These are phyloP conservation scores for Coptodon bakossiorum DNA, from an alignment of 2,113 vertebrate species.

Conservation along the genomic window DNA sequence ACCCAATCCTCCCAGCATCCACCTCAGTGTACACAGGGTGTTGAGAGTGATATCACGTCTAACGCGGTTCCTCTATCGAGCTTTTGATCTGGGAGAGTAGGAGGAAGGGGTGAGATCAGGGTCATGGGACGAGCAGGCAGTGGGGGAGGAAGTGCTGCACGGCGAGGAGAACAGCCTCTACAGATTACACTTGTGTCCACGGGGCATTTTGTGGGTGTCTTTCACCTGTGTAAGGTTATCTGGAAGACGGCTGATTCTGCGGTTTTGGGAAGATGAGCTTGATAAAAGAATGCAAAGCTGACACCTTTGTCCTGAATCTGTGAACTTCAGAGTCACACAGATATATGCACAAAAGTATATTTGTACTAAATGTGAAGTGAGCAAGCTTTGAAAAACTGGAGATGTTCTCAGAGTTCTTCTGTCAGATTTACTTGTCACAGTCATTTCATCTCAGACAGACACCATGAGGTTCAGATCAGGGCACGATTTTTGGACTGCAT, in stretches of 20 bases:
- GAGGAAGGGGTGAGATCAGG: not conserved
- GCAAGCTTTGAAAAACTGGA: not conserved
- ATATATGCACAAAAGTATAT: not conserved
- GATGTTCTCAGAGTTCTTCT: not conserved
- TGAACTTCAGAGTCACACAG: not conserved
- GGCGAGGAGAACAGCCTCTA: not conserved
- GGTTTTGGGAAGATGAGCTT: not conserved
- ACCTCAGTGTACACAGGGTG: not conserved
- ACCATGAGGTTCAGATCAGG: not conserved
- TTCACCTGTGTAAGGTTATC: not conserved
- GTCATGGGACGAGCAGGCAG: not conserved
- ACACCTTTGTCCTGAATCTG: not conserved
- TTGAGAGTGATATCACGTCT: not conserved
- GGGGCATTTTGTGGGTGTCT: not conserved
- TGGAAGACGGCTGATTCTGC: not conserved
- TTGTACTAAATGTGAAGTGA: not conserved
- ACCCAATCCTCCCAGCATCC: not conserved
- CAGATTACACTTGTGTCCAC: not conserved
- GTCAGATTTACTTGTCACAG: not conserved
- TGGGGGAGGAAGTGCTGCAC: not conserved
- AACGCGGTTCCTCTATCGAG: not conserved
- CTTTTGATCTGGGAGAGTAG: not conserved
- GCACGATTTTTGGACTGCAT: not conserved
- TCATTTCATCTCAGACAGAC: not conserved
- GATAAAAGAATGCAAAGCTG: not conserved